phyloP scores from a whole-genome alignment of 2,113 vertebrate species.

The Hiodon alosoides region DNA sequence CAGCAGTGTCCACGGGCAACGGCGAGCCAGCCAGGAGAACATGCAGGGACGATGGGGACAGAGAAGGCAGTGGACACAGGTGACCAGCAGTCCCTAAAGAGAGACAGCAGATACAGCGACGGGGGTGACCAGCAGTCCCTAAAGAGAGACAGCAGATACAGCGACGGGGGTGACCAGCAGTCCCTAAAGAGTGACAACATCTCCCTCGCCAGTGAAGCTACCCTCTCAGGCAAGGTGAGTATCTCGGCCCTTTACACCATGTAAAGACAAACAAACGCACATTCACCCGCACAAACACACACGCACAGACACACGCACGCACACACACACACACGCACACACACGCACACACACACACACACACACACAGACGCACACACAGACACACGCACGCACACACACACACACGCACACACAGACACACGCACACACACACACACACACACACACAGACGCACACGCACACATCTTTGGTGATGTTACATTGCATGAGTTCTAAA shows the following conservation, averaged over 20 bases:
- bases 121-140: conserved; percentile 38
- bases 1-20: neutral
- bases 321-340: too few relatives aligned
- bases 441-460: too few relatives aligned
- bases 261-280: neutral
- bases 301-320: too few relatives aligned
- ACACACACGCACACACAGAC: too few relatives aligned
- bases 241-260: neutral
- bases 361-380: too few relatives aligned
- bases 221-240: conserved; percentile 46
- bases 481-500: too few relatives aligned
- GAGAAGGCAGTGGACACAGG: conserved; percentile 8
- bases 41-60: neutral
- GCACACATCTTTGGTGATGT: too few relatives aligned
- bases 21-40: neutral
- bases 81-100: conserved; percentile 38
- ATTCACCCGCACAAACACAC: neutral
- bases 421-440: too few relatives aligned
- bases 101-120: too few relatives aligned
- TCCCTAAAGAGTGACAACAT: conserved; percentile 45
- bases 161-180: conserved; percentile 32
- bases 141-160: too few relatives aligned
- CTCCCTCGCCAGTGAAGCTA: conserved; percentile 41
- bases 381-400: too few relatives aligned
- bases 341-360: too few relatives aligned